Evolutionary conservation across 64 coral and sea anemone genomes (phyloP), one percentile per base, ranked within the genome.

Genomic region (Actinia tenebrosa): DNA sequence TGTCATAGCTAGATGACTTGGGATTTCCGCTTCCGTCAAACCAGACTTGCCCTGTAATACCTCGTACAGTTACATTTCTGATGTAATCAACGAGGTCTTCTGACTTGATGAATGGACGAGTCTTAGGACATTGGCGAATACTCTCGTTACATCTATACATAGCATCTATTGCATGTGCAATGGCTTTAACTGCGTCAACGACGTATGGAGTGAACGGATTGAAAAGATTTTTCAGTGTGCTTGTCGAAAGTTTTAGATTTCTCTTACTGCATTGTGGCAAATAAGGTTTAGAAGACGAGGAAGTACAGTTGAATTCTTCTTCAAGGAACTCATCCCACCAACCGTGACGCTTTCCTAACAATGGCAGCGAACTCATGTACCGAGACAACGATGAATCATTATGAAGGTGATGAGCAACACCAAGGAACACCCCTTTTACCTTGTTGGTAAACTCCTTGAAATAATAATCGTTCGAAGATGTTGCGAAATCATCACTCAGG

Each of bases 131-230:
- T 15, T 43, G 60, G 10, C 44, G 64, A n/a, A 85, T 44, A 10
- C 53, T 71, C 7, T 17, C 55, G 50, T 89, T 71, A 27, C 94
- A 95, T 61, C 50, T 83, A 64, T 92, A 86, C n/a, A 83, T 87
- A 23, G n/a, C 52, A 45, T 92, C 43, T 61, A 95, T 45, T 7
- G 94, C 94, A 56, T 92, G 44, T 9, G 87, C 94, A 16, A 92
- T 63, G 15, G 91, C 94, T 13, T 92, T 87, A 7, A 92, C 90
- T 44, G 94, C 94, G 44, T 92, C 87, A 45, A 95, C 87, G 1
- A 92, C 59, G 26, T 91, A 91, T 16, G 80, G 77, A 4, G 86
- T 81, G n/a, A 86, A 92, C 7, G 91, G 25, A 19, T 85, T 88
- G 75, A 26, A 88, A n/a, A 80, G 56, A 23, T 85, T 87, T 42